Evolutionary conservation across 2,888 invertebrate genomes (phyloP).

Genomic region (Lepidochrysops patricia): DNA sequence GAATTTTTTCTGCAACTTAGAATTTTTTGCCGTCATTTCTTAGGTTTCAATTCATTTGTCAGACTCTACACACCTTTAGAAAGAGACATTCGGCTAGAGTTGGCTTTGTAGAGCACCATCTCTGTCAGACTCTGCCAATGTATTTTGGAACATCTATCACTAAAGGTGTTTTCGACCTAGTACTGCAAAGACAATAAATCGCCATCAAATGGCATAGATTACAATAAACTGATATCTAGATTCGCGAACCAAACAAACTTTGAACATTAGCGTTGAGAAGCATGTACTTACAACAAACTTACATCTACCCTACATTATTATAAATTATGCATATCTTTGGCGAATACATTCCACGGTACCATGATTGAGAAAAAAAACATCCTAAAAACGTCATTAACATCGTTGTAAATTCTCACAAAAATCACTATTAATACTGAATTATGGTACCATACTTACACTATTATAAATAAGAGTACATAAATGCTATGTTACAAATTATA

Average conservation of each 20-base stretch:
- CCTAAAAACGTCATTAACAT: conserved; percentile 51
- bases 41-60: too few species aligned
- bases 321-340: conserved; percentile 73
- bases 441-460: conserved; percentile 50
- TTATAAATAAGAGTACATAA: conserved; percentile 27
- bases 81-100: too few species aligned
- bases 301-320: conserved; percentile 34
- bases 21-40: too few species aligned
- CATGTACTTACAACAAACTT: conserved; percentile 22
- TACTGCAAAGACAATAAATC: too few species aligned
- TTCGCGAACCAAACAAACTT: conserved; percentile 9
- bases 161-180: too few species aligned
- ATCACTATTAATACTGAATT: conserved; percentile 63
- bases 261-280: conserved; percentile 18
- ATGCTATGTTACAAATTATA: conserved; percentile 14
- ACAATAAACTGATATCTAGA: background rate
- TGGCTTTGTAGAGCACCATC: too few species aligned
- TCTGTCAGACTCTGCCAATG: too few species aligned
- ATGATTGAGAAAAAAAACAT: conserved; percentile 36
- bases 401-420: conserved; percentile 71
- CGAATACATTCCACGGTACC: conserved; percentile 69
- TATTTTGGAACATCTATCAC: too few species aligned
- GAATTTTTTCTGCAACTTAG: too few species aligned
- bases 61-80: too few species aligned
- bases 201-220: background rate